phyloP scores from a whole-genome alignment of 1,140 invertebrate species.

The Gryon sp. region DNA sequence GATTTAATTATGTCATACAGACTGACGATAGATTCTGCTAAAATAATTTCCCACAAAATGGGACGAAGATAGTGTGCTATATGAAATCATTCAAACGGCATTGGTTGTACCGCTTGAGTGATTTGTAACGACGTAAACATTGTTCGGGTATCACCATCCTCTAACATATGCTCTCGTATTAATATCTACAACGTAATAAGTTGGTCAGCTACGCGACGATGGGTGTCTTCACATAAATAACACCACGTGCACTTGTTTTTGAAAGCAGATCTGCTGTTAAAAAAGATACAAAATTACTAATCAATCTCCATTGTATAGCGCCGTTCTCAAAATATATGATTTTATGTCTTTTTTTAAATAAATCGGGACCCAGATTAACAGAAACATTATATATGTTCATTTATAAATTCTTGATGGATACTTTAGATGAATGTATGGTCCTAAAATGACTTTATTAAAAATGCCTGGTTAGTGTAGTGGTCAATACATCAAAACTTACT shows the following conservation, averaged over 20 bases:
- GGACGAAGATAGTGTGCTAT: conserved; percentile 43
- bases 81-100: background rate
- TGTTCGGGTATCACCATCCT: conserved; percentile 67
- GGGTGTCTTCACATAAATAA: conserved; percentile 72
- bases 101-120: conserved; percentile 67
- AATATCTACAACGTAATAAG: conserved; percentile 73
- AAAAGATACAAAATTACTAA: conserved; percentile 69
- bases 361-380: too few species aligned
- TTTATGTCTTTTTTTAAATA: conserved; percentile 3
- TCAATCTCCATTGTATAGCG: conserved; percentile 67
- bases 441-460: too few species aligned
- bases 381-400: too few species aligned
- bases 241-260: conserved; percentile 74
- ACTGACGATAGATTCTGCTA: conserved; percentile 33
- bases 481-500: too few species aligned
- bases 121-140: conserved; percentile 75
- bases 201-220: conserved; percentile 72
- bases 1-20: conserved; percentile 12
- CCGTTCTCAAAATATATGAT: conserved; percentile 28
- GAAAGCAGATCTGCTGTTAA: conserved; percentile 72
- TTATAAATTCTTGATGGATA: too few species aligned
- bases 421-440: too few species aligned
- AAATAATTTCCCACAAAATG: conserved; percentile 46
- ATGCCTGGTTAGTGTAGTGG: too few species aligned
- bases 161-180: conserved; percentile 74